A percentile compares a stretch with the other conserved stretches of the same genome.
phyloP scores from a whole-genome alignment of 2,797 vertebrate species.

The Cheirogaleus major region DNA sequence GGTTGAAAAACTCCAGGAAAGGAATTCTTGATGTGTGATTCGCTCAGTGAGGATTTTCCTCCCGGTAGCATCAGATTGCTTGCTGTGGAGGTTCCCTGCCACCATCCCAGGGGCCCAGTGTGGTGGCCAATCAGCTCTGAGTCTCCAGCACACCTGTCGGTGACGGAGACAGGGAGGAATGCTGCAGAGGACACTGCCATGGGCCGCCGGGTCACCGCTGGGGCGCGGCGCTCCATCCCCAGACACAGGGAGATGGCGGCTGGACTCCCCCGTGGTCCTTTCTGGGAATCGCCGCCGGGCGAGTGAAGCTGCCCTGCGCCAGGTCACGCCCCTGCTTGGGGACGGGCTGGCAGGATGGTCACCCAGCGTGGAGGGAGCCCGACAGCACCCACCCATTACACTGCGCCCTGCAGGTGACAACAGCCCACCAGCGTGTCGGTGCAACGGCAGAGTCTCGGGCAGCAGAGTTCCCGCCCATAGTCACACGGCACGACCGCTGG shows the following conservation, averaged over 20 bases:
- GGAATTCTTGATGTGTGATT: fast-evolving
- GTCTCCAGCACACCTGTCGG: fast-evolving
- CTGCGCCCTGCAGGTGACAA: fast-evolving
- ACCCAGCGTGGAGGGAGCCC: neutral
- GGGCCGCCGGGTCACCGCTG: neutral
- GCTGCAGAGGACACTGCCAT: neutral
- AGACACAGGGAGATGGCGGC: neutral
- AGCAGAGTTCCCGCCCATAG: neutral
- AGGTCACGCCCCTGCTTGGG: fast-evolving
- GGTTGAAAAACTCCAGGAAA: neutral
- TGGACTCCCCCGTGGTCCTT: too few species aligned
- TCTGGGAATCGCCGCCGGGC: neutral
- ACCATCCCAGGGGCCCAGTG: fast-evolving
- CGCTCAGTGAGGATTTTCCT: neutral
- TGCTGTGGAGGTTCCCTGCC: fast-evolving
- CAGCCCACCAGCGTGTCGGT: fast-evolving
- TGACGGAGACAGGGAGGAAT: fast-evolving
- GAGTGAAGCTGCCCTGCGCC: neutral
- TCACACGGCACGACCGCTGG: fast-evolving
- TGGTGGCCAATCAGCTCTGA: fast-evolving
- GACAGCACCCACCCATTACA: fast-evolving
- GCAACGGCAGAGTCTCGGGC: neutral
- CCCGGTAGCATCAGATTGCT: fast-evolving
- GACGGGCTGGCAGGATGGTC: neutral
- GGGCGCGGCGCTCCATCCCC: neutral